These are phyloP conservation scores for Dasypogon diadema DNA, from an alignment of 2,888 invertebrate genomes.

Conservation along the genomic window DNA sequence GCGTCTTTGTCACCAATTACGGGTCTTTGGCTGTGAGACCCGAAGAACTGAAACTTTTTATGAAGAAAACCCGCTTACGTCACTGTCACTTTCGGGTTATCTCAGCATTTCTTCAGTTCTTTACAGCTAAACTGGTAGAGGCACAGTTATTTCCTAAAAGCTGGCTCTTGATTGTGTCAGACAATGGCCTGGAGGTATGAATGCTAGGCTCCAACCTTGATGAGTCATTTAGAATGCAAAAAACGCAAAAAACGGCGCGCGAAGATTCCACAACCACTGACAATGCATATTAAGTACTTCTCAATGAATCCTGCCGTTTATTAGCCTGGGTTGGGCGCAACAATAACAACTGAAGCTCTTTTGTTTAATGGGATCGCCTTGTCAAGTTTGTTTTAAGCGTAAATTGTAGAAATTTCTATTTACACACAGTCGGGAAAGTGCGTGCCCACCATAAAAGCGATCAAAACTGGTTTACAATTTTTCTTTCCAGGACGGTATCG, in stretches of 20 bases:
- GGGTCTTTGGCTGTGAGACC: neutral
- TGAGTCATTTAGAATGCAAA: neutral
- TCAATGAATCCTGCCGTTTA: constrained; percentile 23
- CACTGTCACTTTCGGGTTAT: constrained; percentile 15
- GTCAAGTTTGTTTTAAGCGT: constrained; percentile 14
- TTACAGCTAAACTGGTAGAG: neutral
- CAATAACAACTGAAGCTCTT: constrained; percentile 20
- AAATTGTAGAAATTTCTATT: neutral
- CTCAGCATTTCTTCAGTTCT: neutral
- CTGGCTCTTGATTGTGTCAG: neutral
- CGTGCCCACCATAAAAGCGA: constrained; percentile 4
- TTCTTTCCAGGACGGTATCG: neutral
- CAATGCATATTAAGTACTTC: neutral
- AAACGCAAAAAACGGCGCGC: constrained; percentile 13
- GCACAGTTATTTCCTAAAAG: constrained; percentile 28
- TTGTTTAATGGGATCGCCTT: neutral
- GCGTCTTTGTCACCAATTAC: constrained; percentile 7
- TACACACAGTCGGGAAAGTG: constrained; percentile 4
- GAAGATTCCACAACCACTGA: constrained; percentile 8
- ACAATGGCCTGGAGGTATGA: constrained; percentile 21
- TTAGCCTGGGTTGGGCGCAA: constrained; percentile 17
- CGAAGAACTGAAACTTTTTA: neutral
- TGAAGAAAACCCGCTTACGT: neutral
- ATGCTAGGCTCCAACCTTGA: neutral
- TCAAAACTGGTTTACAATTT: constrained; percentile 27